Conservation (phyloP, 2,888 invertebrate genomes). For the Oscheius sp. region DNA sequence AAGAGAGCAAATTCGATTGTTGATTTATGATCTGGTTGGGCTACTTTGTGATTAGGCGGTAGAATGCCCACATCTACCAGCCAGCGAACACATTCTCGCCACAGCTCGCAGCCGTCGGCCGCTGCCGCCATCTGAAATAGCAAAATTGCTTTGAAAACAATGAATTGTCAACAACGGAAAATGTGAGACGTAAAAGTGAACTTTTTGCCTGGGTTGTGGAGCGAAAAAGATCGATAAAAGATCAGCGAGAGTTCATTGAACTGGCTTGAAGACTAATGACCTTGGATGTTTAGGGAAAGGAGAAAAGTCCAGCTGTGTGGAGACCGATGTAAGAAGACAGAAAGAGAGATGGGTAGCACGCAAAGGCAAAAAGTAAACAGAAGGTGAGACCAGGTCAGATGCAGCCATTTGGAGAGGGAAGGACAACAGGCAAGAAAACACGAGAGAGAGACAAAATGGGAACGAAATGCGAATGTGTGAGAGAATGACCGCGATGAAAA, state of each 20-base stretch:
- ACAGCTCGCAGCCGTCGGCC: conserved; percentile 30
- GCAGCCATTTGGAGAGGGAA: background rate
- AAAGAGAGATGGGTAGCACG: background rate
- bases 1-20: conserved; percentile 42
- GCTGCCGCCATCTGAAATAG: conserved; percentile 22
- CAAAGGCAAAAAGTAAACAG: conserved; percentile 25
- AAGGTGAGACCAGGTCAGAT: background rate
- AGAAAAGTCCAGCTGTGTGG: background rate
- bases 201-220: background rate
- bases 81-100: conserved; percentile 32
- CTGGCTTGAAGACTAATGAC: background rate
- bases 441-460: background rate
- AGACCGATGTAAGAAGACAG: background rate
- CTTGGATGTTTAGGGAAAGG: background rate
- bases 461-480: background rate
- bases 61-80: conserved; percentile 29
- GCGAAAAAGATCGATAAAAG: conserved; percentile 2
- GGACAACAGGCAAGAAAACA: conserved; percentile 7
- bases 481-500: background rate
- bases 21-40: conserved; percentile 18
- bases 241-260: background rate
- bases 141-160: background rate
- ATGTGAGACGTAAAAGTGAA: background rate
- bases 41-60: conserved; percentile 8
- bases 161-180: background rate